Base-by-base conservation (phyloP, 2,797 vertebrate genomes). In the Sebastes dallii region DNA sequence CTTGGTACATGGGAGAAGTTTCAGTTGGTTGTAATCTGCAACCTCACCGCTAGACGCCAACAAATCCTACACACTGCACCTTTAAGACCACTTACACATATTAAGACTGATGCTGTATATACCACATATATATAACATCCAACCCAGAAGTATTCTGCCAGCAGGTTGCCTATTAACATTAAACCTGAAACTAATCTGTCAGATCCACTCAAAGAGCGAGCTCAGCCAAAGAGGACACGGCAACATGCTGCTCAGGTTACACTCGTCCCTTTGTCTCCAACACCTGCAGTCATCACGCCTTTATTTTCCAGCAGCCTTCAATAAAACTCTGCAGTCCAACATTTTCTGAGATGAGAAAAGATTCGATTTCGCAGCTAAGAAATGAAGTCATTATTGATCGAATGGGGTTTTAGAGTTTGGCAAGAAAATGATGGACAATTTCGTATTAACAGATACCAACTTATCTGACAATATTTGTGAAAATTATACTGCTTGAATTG, bases 121-220 rank as follows among this genome's bases (percentile, higher is more conserved):
- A 60, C 29, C 50, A 60, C 14, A 61, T 52, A 39, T 46, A 46
- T 13, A 55, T 59, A 16, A 59, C 16, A 64, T 59, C 50, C 27
- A 39, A 46, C 36, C 13, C 4, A 34, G 32, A 76, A 50, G 25
- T 25, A 42, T 10, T 34, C 20, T 34, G 27, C 46, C 56, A 42
- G 42, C 50, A 42, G n/a, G 14, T n/a, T 14, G 11, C 66, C 75
- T 29, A 86, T 77, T 46, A 81, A 80, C 79, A 80, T 32, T 72
- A 32, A 85, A 80, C 72, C 65, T 68, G 32, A 82, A 75, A 72
- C 50, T 55, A 78, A 77, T 71, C 71, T 32, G 50, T 55, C 24
- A 34, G 58, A 66, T 75, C 54, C 55, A 61, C 66, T 81, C 68
- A 46, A 73, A 86, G 65, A 62, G 16, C 22, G n/a, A 81, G 70